A percentile compares a stretch with the other conserved stretches of the same genome.
Conservation (phyloP, 2,888 invertebrate species). For the Hyposoter didymator region DNA sequence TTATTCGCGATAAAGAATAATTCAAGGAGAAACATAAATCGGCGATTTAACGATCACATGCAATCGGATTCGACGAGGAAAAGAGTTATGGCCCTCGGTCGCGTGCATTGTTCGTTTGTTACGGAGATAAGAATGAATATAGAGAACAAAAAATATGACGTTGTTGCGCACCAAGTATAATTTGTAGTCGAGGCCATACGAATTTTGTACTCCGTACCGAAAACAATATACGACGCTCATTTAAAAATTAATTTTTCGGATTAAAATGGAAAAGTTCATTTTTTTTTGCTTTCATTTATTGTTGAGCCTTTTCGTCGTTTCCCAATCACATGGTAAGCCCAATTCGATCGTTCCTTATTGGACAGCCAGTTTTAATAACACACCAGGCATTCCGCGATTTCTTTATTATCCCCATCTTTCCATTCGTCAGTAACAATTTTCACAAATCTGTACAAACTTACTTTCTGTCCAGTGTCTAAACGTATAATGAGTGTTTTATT, state of each 20-base stretch:
- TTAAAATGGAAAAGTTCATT: slow-evolving; percentile 9
- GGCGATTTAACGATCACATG: slow-evolving; percentile 63
- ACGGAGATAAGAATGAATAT: slow-evolving; percentile 68
- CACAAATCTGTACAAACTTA: neutral
- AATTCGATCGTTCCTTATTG: neutral
- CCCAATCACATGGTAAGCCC: slow-evolving; percentile 22
- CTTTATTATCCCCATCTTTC: neutral
- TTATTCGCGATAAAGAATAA: slow-evolving; percentile 12
- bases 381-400: neutral
- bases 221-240: slow-evolving; percentile 14
- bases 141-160: slow-evolving; percentile 17
- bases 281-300: slow-evolving; percentile 5
- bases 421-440: neutral
- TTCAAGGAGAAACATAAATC: slow-evolving; percentile 58
- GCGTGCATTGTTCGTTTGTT: slow-evolving; percentile 67
- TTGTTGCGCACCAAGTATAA: neutral
- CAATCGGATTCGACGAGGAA: slow-evolving; percentile 56
- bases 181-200: slow-evolving; percentile 10
- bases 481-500: neutral
- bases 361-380: neutral
- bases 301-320: slow-evolving; percentile 5
- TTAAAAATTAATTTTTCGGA: slow-evolving; percentile 17
- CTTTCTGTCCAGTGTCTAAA: neutral
- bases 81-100: slow-evolving; percentile 34
- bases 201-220: slow-evolving; percentile 19